Conservation (phyloP, 2,797 vertebrate genomes). For the Dromococcyx pavoninus region DNA sequence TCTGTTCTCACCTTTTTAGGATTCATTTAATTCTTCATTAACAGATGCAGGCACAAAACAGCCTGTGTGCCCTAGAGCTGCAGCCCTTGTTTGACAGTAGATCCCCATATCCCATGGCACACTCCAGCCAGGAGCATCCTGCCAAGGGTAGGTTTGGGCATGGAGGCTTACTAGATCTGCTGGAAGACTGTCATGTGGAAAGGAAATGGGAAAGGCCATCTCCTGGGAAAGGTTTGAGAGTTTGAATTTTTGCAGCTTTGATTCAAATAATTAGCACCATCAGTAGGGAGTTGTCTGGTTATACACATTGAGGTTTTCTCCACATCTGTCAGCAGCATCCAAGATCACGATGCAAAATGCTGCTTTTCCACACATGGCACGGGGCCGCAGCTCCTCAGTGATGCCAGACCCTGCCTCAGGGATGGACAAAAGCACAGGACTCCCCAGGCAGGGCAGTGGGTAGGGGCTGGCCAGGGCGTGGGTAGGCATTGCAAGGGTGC, state of each 20-base stretch:
- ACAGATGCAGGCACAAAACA: neutral
- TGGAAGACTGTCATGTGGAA: rapidly evolving
- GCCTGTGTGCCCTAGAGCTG: neutral
- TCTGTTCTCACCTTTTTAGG: neutral
- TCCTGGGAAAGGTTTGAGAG: neutral
- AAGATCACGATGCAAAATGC: neutral
- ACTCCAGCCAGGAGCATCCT: rapidly evolving
- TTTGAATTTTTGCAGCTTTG: conserved; percentile 1
- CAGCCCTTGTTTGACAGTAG: neutral
- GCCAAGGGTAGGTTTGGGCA: neutral
- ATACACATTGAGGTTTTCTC: neutral
- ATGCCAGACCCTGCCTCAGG: neutral
- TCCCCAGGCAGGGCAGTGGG: neutral
- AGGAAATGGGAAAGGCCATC: neutral
- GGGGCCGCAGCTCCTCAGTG: rapidly evolving
- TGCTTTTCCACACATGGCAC: rapidly evolving
- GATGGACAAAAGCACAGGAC: neutral
- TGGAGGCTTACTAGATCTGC: neutral
- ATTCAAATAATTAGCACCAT: neutral
- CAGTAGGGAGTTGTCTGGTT: conserved; percentile 28
- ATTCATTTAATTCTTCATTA: neutral
- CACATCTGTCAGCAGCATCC: conserved; percentile 49
- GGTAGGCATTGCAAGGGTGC: rapidly evolving
- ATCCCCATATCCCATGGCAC: rapidly evolving
- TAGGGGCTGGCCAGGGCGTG: neutral